Base-by-base conservation (phyloP, 2,113 vertebrate genomes). In the Pelecanoides urinatrix region DNA sequence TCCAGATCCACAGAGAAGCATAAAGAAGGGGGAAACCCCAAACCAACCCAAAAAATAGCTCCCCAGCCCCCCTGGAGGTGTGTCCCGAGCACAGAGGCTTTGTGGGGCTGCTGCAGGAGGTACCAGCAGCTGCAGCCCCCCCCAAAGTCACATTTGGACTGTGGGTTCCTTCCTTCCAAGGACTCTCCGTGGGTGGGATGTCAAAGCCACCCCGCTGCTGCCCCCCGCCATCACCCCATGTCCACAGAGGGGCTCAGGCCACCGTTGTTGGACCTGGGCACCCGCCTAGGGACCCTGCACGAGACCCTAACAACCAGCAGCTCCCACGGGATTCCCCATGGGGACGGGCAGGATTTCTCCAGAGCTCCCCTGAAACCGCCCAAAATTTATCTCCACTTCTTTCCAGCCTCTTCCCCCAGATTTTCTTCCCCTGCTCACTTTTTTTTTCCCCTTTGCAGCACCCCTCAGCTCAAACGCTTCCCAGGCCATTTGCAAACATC, bases 191-290 rank as follows among this genome's bases (percentile, higher is more conserved):
- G 36, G 42, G 23, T 45, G 58, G 29, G 47, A 26, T 67, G 72
- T 13, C 61, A 49, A 18, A 59, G 62, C 13, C 14, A 20, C 19
- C 36, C 40, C 3, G 0, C 27, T 29, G 53, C 56, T 20, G 59
- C 29, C 47, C 40, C 50, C 47, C 1, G 0, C 13, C 32, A 13
- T 22, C 58, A 9, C 40, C 45, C 56, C 29, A 0, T 16, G 14
- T 16, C 59, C 2, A 0, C 47, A 21, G 47, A 29, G 59, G 71
- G 55, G 20, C 55, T 87, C 32, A 11, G 18, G 62, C 38, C 58
- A 32, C 2, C 0, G 3, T 14, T 1, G 1, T 7, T n/a, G 34
- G 58, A 32, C 20, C 40, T 27, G 52, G 53, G 32, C 49, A 34
- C 66, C n/a, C 11, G 1, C 53, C 61, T 18, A 5, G 67, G 66